Percentiles rank a stretch among this genome's conserved stretches.
These are phyloP conservation scores for Platycheirus albimanus DNA, from an alignment of 2,888 invertebrate species.

Conservation along the genomic window DNA sequence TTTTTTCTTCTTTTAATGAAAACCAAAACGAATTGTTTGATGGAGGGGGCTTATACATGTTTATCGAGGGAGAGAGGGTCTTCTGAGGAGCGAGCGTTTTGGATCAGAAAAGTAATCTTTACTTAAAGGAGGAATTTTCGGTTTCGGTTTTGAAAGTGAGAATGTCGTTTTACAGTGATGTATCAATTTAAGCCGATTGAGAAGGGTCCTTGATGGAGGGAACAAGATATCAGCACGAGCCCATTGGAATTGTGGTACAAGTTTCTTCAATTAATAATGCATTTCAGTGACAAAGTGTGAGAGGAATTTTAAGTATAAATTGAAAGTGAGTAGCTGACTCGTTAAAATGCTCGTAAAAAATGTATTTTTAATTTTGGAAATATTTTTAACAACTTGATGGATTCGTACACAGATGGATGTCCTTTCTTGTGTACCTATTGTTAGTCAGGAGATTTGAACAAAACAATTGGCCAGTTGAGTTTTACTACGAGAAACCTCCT, in stretches of 20 bases:
- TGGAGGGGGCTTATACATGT: constrained; percentile 16
- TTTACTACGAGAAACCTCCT: too few relatives aligned
- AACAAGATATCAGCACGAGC: constrained; percentile 35
- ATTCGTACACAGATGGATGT: too few relatives aligned
- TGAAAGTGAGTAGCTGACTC: too few relatives aligned
- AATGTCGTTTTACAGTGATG: constrained; percentile 37
- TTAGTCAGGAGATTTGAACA: too few relatives aligned
- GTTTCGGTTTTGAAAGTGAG: constrained; percentile 21
- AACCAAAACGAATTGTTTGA: constrained; percentile 23
- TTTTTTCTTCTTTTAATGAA: constrained; percentile 28
- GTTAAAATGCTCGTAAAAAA: too few relatives aligned
- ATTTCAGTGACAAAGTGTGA: background rate
- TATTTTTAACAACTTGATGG: too few relatives aligned
- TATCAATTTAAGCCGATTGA: constrained; percentile 35
- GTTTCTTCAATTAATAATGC: constrained; percentile 4
- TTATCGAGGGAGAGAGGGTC: background rate
- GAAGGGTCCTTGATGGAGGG: background rate
- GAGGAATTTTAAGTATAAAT: too few relatives aligned
- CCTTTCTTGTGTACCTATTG: too few relatives aligned
- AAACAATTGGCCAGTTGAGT: too few relatives aligned
- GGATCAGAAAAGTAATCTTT: constrained; percentile 26
- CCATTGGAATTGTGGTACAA: constrained; percentile 2
- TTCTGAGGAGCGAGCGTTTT: constrained; percentile 26
- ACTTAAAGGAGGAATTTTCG: constrained; percentile 17
- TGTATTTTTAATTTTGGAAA: too few relatives aligned